Percentiles rank a stretch among this genome's conserved stretches.
These are phyloP conservation scores for Coranthus polyacanthus DNA, from an alignment of 2,797 vertebrate species.

Conservation along the genomic window DNA sequence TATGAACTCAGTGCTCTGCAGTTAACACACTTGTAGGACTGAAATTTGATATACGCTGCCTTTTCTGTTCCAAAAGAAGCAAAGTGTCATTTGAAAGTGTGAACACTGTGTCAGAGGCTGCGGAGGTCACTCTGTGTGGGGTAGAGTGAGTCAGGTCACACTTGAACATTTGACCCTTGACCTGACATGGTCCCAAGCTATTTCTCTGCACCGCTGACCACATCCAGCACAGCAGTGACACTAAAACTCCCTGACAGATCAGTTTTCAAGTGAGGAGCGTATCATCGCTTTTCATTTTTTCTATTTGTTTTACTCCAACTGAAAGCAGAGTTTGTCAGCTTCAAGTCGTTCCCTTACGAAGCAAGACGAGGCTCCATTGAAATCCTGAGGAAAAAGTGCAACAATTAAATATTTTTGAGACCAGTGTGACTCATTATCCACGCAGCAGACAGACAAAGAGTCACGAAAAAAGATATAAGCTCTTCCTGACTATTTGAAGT, in stretches of 20 bases:
- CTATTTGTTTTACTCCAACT: background rate
- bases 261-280: conserved; percentile 18
- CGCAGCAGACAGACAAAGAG: conserved; percentile 33
- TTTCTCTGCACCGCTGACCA: conserved; percentile 37
- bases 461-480: conserved; percentile 38
- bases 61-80: conserved; percentile 38
- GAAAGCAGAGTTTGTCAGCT: conserved; percentile 26
- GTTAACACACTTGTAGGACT: background rate
- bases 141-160: conserved; percentile 62
- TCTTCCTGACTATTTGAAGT: conserved; percentile 41
- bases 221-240: conserved; percentile 7
- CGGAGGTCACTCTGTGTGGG: conserved; percentile 57
- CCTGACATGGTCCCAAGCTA: conserved; percentile 28
- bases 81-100: conserved; percentile 40
- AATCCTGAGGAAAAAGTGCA: conserved; percentile 35
- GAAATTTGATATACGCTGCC: conserved; percentile 16
- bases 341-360: conserved; percentile 33
- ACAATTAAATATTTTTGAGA: conserved; percentile 57
- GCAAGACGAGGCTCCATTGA: too few relatives aligned
- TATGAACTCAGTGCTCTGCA: background rate
- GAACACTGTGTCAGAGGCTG: too few relatives aligned
- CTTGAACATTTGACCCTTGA: conserved; percentile 63
- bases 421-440: conserved; percentile 63
- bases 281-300: conserved; percentile 1
- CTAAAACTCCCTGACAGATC: conserved; percentile 9